Evolutionary conservation across 2,888 invertebrate species (phyloP).

Genomic region (Mongoloraphidia duomilia): DNA sequence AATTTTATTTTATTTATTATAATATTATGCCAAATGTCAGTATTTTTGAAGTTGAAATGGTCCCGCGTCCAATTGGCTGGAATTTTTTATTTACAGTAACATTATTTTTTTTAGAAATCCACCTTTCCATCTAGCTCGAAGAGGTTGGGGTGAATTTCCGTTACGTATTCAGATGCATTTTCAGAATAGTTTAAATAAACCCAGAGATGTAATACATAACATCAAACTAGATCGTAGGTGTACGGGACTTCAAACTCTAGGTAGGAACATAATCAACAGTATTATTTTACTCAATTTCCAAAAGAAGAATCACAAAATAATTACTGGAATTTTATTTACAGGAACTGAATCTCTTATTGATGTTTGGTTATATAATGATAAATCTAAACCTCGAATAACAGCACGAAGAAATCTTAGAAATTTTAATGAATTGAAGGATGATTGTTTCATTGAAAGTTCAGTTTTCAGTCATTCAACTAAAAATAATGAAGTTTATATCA

Average conservation of each 20-base stretch:
- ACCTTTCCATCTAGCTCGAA: constrained; percentile 70
- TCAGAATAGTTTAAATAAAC: constrained; percentile 54
- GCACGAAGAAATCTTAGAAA: too few relatives aligned
- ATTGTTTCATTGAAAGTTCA: too few relatives aligned
- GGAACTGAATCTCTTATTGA: constrained; percentile 71
- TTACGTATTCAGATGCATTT: constrained; percentile 70
- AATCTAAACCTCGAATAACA: constrained; percentile 3
- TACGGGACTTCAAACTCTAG: constrained; percentile 71
- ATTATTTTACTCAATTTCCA: neutral
- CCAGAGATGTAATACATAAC: constrained; percentile 64
- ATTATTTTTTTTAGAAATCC: constrained; percentile 38
- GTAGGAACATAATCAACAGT: constrained; percentile 25
- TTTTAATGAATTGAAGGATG: too few relatives aligned
- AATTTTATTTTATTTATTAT: too few relatives aligned
- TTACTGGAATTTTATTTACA: constrained; percentile 23
- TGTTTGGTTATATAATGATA: constrained; percentile 42
- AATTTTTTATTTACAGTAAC: too few relatives aligned
- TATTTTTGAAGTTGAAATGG: too few relatives aligned
- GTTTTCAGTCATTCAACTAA: neutral
- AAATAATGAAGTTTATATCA: neutral
- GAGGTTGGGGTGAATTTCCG: constrained; percentile 91
- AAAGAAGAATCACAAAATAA: constrained; percentile 1
- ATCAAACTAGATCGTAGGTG: constrained; percentile 68
- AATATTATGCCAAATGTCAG: too few relatives aligned
- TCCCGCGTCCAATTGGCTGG: too few relatives aligned